Percentiles rank a stretch among this genome's conserved stretches.
Evolutionary conservation across 2,797 vertebrate species (phyloP).

Genomic region (Pseudomugil tenellus): DNA sequence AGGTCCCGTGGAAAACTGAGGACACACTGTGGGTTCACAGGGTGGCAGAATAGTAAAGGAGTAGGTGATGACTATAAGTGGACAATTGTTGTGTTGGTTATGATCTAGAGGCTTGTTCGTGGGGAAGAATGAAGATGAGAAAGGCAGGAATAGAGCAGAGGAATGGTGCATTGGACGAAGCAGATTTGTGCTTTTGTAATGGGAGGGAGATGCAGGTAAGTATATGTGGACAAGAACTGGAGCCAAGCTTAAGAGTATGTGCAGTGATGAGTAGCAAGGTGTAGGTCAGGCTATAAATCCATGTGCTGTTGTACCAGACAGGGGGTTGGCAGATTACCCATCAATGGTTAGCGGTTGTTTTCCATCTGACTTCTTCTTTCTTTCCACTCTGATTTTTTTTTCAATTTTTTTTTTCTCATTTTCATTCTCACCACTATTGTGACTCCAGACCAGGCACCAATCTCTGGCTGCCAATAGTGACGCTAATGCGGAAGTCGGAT

Average conservation of each 20-base stretch:
- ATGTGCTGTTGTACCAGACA: constrained; percentile 46
- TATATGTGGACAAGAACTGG: constrained; percentile 25
- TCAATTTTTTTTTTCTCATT: not conserved
- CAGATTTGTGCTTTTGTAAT: constrained; percentile 32
- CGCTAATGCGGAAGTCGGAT: no score
- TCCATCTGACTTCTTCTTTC: constrained; percentile 64
- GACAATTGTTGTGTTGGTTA: constrained; percentile 14
- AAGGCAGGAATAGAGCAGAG: not conserved
- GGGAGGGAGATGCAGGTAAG: constrained; percentile 22
- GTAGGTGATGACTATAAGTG: not conserved
- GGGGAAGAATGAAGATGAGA: accelerated
- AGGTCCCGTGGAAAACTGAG: constrained; percentile 40
- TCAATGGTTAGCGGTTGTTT: constrained; percentile 53
- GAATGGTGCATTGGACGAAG: constrained; percentile 6
- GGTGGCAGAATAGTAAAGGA: not conserved
- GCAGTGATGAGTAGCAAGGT: constrained; percentile 44
- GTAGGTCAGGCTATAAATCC: constrained; percentile 72
- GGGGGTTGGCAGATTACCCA: constrained; percentile 46
- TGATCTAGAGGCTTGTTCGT: not conserved
- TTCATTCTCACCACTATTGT: constrained; percentile 34
- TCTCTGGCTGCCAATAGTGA: no score
- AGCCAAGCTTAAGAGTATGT: constrained; percentile 65
- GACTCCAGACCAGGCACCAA: constrained; percentile 39
- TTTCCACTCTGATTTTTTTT: constrained; percentile 40
- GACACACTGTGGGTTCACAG: constrained; percentile 11